phyloP scores from a whole-genome alignment of 1,140 invertebrate genomes.

The Lepidurus couesii region DNA sequence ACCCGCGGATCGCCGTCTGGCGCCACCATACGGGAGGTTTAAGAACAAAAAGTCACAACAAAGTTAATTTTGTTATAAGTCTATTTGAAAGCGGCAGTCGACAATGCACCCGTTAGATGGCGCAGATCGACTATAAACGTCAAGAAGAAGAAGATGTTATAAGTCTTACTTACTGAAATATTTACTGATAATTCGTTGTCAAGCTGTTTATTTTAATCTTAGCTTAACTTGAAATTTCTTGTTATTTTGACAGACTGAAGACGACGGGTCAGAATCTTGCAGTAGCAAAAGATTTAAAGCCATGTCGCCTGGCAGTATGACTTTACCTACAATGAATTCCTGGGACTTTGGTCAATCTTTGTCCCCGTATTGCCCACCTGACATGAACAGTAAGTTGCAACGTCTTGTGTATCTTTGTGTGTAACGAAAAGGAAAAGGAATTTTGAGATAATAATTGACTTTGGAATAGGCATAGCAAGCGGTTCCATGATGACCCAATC shows the following conservation, averaged over 20 bases:
- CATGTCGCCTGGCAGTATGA: conserved; percentile 90
- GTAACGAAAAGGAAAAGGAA: conserved; percentile 17
- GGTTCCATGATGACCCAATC: conserved; percentile 72
- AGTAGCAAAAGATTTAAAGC: conserved; percentile 63
- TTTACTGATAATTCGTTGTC: no score
- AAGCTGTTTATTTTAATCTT: no score
- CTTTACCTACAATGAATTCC: conserved; percentile 82
- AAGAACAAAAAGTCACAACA: no score
- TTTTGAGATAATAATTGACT: conserved; percentile 30
- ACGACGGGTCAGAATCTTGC: conserved; percentile 50
- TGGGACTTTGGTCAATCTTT: conserved; percentile 85
- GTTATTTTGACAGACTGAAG: conserved; percentile 39
- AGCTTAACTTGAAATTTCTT: not conserved
- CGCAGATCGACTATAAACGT: no score
- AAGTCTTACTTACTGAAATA: no score
- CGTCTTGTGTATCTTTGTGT: no score
- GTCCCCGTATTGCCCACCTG: conserved; percentile 81
- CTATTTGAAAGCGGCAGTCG: no score
- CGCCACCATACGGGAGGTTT: no score
- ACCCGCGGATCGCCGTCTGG: no score
- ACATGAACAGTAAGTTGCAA: conserved; percentile 68
- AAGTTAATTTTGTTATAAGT: no score
- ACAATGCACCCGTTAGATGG: no score
- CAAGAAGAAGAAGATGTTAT: no score
- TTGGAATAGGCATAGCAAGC: conserved; percentile 60